A percentile compares a stretch with the other conserved stretches of the same genome.
These are phyloP conservation scores for Salminus brasiliensis DNA, from an alignment of 2,113 vertebrate species.

Conservation along the genomic window DNA sequence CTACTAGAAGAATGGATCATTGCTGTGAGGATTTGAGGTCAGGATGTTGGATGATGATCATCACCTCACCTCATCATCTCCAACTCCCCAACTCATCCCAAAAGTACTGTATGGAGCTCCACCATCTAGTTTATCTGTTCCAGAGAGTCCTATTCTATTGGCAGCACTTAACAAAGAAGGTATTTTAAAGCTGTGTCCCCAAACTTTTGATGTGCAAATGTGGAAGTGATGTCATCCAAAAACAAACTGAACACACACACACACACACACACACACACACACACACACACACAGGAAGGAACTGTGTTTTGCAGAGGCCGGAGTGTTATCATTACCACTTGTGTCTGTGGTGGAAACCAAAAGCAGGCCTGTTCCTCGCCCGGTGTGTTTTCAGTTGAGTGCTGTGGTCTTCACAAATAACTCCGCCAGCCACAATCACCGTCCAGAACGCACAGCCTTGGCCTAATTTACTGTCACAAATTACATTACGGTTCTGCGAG, in stretches of 20 bases:
- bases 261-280: constrained; percentile 39
- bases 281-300: constrained; percentile 75
- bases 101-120: too few relatives aligned
- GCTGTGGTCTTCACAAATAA: constrained; percentile 67
- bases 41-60: too few relatives aligned
- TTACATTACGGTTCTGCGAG: constrained; percentile 71
- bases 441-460: constrained; percentile 68
- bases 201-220: constrained; percentile 32
- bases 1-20: too few relatives aligned
- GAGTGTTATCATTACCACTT: constrained; percentile 70
- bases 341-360: constrained; percentile 61
- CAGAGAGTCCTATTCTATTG: too few relatives aligned
- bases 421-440: constrained; percentile 71
- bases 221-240: constrained; percentile 31
- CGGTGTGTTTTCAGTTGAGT: constrained; percentile 68
- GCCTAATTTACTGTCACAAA: constrained; percentile 65
- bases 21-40: too few relatives aligned
- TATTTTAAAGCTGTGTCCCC: not conserved
- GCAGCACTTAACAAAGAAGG: too few relatives aligned
- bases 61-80: too few relatives aligned
- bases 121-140: too few relatives aligned
- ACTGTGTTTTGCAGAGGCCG: constrained; percentile 68
- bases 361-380: constrained; percentile 51
- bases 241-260: constrained; percentile 62
- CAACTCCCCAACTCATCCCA: too few relatives aligned